A percentile compares a stretch with the other conserved stretches of the same genome.
Evolutionary conservation across 2,888 invertebrate species (phyloP).

Genomic region (Rhamnusium bicolor): DNA sequence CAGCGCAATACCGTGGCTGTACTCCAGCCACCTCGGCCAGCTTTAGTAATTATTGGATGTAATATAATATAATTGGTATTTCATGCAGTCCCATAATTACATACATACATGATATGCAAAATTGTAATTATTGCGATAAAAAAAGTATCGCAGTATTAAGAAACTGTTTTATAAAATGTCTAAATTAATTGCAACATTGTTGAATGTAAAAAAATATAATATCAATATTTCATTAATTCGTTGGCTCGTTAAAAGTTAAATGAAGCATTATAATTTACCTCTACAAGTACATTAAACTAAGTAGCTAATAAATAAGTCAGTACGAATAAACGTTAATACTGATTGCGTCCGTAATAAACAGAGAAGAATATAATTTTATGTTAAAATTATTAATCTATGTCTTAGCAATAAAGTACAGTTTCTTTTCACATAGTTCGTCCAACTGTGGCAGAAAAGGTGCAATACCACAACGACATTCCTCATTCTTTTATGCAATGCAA

Average conservation of each 20-base stretch:
- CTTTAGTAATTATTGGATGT: too few species aligned
- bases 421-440: background rate
- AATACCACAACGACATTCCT: background rate
- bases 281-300: background rate
- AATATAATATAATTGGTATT: too few species aligned
- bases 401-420: background rate
- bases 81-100: too few species aligned
- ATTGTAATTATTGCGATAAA: too few species aligned
- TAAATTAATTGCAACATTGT: background rate
- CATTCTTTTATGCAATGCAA: background rate
- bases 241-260: constrained; percentile 22
- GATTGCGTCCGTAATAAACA: background rate
- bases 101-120: too few species aligned
- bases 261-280: constrained; percentile 16
- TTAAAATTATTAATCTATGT: background rate
- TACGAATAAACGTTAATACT: background rate
- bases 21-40: too few species aligned
- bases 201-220: background rate
- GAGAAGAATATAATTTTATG: background rate
- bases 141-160: background rate
- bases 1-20: too few species aligned
- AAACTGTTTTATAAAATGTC: background rate
- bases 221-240: background rate
- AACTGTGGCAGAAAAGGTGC: constrained; percentile 2
- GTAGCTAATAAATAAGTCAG: constrained; percentile 17